Conservation (phyloP, 2,113 vertebrate genomes). For the Oreotrochilus melanogaster region DNA sequence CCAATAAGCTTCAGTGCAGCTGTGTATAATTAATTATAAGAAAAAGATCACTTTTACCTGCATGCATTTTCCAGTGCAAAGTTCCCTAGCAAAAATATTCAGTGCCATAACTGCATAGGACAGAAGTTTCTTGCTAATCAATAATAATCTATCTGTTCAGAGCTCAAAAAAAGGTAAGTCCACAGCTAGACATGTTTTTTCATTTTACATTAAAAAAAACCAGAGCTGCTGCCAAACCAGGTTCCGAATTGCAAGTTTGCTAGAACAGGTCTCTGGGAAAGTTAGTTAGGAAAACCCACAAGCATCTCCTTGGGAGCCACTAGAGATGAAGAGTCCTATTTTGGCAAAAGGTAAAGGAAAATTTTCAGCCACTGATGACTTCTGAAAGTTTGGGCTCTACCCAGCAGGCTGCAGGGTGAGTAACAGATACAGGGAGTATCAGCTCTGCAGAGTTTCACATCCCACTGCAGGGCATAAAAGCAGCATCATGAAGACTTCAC, state of each 20-base stretch:
- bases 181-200: background rate
- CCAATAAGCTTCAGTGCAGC: background rate
- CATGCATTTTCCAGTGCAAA: background rate
- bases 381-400: background rate
- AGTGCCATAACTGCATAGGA: background rate
- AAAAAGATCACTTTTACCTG: background rate
- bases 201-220: constrained; percentile 39
- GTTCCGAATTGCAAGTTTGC: constrained; percentile 38
- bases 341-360: constrained; percentile 26
- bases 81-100: constrained; percentile 19
- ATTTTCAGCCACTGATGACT: background rate
- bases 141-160: background rate
- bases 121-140: background rate
- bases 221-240: constrained; percentile 20
- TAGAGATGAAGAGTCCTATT: constrained; percentile 4
- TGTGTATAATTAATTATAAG: background rate
- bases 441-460: background rate
- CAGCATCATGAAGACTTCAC: accelerated
- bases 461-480: background rate
- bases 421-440: background rate
- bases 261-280: background rate
- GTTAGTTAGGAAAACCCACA: constrained; percentile 21
- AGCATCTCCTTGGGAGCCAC: background rate
- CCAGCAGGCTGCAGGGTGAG: background rate
- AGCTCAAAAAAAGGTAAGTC: background rate